Base-by-base conservation (phyloP, 2,113 vertebrate genomes). In the Tragelaphus strepsiceros region DNA sequence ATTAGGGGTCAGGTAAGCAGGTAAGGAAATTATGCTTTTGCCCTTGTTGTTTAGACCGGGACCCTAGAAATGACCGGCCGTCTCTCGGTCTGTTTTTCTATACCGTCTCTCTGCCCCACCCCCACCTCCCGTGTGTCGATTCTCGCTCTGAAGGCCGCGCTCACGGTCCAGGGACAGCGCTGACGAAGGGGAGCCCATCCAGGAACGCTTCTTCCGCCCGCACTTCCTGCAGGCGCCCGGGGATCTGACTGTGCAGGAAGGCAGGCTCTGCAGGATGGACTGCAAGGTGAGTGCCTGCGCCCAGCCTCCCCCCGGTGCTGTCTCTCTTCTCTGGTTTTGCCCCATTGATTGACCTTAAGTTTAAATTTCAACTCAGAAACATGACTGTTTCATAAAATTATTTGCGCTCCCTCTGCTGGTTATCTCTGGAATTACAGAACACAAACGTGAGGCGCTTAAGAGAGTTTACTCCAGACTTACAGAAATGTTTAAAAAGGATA, bases 211-310 rank as follows among this genome's bases (percentile, higher is more conserved):
- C 99, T 99, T 99, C 99, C 99, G 99, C 96, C 99, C 99, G 51
- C 99, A 99, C 99, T 99, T 99, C 99, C 98, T 99, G 98, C 99
- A 99, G 99, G 99, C 99, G 5, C 99, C 99, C 12, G 99, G 99
- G 84, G 99, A 99, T 96, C 98, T 99, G 98, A 99, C 99, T 24
- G 99, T 99, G 15, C 99, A 99, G 98, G 99, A 99, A 98, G 99
- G 99, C 54, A 99, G 99, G 51, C 99, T 99, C 3, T 99, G 99
- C 97, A 98, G 99, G 95, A 99, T 99, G 99, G 99, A 99, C 98
- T 99, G 99, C 98, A 99, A 99, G 99, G 99, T 99, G 98, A 98
- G 98, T 54, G 32, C 51, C 0, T 6, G 30, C 16, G 49, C 43
- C 39, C 64, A 30, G 0, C 64, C 49, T 39, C 15, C 13, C 88